Percentiles rank a stretch among this genome's conserved stretches.
Evolutionary conservation across 1,140 invertebrate genomes (phyloP).

Genomic region (Drosophila oshimai): DNA sequence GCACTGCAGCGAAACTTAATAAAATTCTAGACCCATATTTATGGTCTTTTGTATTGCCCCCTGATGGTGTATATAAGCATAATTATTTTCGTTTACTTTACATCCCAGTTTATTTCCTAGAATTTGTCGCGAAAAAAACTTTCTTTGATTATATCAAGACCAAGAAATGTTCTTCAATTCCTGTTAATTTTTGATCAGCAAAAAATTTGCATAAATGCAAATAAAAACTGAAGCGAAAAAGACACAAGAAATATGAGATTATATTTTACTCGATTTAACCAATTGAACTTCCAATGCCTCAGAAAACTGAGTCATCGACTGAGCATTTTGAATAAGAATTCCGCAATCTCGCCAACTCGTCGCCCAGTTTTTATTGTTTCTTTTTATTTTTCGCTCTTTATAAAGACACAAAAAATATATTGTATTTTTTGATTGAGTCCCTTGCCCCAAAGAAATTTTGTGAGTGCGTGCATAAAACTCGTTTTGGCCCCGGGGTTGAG

Average conservation of each 20-base stretch:
- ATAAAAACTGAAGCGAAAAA: not conserved
- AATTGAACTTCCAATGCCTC: not conserved
- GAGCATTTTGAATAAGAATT: not conserved
- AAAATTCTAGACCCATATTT: not conserved
- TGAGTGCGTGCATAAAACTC: constrained; percentile 50
- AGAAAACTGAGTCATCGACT: constrained; percentile 2
- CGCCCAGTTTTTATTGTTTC: not conserved
- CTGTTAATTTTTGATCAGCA: not conserved
- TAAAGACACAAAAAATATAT: constrained; percentile 1
- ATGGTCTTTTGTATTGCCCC: not conserved
- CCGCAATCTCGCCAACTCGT: not conserved
- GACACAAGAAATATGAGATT: not conserved
- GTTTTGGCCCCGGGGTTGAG: constrained; percentile 21
- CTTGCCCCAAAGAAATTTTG: not conserved
- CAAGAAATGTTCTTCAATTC: not conserved
- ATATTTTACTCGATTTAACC: not conserved
- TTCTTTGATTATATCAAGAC: not conserved
- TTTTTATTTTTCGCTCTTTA: not conserved
- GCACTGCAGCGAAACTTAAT: not conserved
- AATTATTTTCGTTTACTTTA: not conserved
- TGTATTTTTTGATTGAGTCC: constrained; percentile 1
- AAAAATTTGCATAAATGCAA: not conserved
- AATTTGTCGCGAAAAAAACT: not conserved
- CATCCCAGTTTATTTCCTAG: not conserved
- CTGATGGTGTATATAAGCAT: not conserved